Evolutionary conservation across 2,888 invertebrate species (phyloP).

Genomic region (Noctua janthe): DNA sequence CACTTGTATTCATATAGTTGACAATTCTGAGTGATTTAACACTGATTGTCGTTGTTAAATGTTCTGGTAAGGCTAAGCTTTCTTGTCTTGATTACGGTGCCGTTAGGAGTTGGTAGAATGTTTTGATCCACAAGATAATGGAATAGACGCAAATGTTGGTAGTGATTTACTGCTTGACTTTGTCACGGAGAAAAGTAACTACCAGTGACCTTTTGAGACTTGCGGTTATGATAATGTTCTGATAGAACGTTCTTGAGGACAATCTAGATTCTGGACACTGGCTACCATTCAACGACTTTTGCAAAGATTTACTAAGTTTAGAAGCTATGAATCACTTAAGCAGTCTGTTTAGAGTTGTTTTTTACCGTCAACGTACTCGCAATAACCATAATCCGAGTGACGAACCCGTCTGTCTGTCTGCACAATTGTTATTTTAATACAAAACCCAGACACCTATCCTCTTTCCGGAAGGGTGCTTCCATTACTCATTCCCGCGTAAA

Average conservation of each 20-base stretch:
- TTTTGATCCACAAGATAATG: constrained; percentile 56
- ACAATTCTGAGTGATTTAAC: constrained; percentile 62
- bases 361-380: constrained; percentile 26
- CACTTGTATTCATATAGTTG: constrained; percentile 61
- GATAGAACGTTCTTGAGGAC: constrained; percentile 7
- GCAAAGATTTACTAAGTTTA: constrained; percentile 3
- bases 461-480: constrained; percentile 65
- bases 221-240: constrained; percentile 12
- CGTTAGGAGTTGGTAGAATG: constrained; percentile 49
- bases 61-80: constrained; percentile 43
- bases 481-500: constrained; percentile 20
- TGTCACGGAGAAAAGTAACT: constrained; percentile 43
- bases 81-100: constrained; percentile 54
- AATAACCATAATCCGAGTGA: constrained; percentile 48
- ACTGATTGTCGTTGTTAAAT: constrained; percentile 57
- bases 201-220: constrained; percentile 31
- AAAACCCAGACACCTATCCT: constrained; percentile 78
- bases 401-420: constrained; percentile 48
- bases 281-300: constrained; percentile 5
- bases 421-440: constrained; percentile 75
- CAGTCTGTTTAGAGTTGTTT: background rate
- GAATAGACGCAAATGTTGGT: constrained; percentile 35
- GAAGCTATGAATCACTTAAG: background rate
- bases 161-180: constrained; percentile 49
- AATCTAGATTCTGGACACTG: constrained; percentile 32